Evolutionary conservation across 35 echinoderm and acorn worm genomes (phyloP), one percentile per base, ranked within the genome.

Genomic region (Ophioderma brevispina): DNA sequence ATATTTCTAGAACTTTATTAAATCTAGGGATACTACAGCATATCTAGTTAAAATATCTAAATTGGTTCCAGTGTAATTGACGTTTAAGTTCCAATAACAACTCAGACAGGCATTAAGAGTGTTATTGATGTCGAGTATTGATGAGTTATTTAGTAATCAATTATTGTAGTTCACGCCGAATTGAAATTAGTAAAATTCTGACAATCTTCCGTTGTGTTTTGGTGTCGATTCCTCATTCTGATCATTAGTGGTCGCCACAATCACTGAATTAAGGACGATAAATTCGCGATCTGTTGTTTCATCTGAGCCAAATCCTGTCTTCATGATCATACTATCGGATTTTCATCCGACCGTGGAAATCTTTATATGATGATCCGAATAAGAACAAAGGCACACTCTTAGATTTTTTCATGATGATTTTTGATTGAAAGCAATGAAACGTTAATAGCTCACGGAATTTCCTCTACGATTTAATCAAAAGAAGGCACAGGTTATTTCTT

Each of bases 201-300:
- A 70, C 59, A 70, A 70, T 70, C 10, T 70, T 25, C 59, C 10
- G 2, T 70, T 70, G 59, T 70, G 59, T 46, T 46, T 46, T 46
- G 41, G 41, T 4, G 4, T 46, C 41, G 4, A 1, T 70, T 70
- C 59, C 59, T 70, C 28, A 70, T 15, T 13, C 59, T 18, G 59
- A 2, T 25, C 10, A 3, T 30, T 15, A 70, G 59, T 25, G 15
- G 28, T 8, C 10, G 59, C 28, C 28, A 25, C 10, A 8, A 25
- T 70, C 59, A n/a, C 59, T 70, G 59, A 70, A 70, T 70, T 70
- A 70, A 70, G n/a, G 17, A 70, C 59, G 59, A 70, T 70, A 8
- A 70, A 70, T 70, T 8, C 59, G n/a, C 23, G 17, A 70, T 30
- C n/a, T 70, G 59, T 70, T 70, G 28, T 70, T 70, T 70, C 59